Base-by-base conservation (phyloP, 2,113 vertebrate species). In the Pyxicephalus adspersus region DNA sequence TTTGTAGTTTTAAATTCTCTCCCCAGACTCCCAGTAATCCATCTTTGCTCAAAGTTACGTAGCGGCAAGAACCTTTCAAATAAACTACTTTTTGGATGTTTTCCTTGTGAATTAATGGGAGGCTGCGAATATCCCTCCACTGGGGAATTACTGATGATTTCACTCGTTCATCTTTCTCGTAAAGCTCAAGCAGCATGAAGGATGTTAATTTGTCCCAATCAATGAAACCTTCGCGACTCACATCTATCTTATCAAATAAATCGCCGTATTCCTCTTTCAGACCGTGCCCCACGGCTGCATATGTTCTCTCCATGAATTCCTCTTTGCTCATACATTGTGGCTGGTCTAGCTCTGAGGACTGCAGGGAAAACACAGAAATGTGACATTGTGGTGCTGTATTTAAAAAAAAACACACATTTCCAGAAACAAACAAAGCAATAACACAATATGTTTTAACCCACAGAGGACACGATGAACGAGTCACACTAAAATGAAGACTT, bases 171-270 rank as follows among this genome's bases (percentile, higher is more conserved):
- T 94, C 88, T 85, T 92, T 94, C 72, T 95, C 92, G 26, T 90
- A 92, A 31, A 95, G 92, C 25, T 90, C 85, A 76, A 92, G 82
- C 13, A 93, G 86, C 73, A 97, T 87, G 77, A 95, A 97, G 4
- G 93, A 94, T 83, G 89, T 90, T 25, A 96, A 78, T 50, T 87
- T 90, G 68, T 90, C 85, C 95, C 95, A 96, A 45, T 90, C 87
- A 54, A 96, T 83, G 3, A 86, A 84, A 19, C 89, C 91, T n/a
- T 93, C 92, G 25, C 86, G 90, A 31, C 87, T 86, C 83, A 89
- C 85, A 13, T 91, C 89, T 77, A 93, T 93, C 28, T 90, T 91
- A 87, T 96, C 94, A 71, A 96, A 96, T 83, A 96, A 84, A 58
- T 91, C 88, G 26, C 91, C 91, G 20, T 93, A 96, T 29, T 96